Conservation (phyloP, 2,888 invertebrate species). For the Therioaphis trifolii region DNA sequence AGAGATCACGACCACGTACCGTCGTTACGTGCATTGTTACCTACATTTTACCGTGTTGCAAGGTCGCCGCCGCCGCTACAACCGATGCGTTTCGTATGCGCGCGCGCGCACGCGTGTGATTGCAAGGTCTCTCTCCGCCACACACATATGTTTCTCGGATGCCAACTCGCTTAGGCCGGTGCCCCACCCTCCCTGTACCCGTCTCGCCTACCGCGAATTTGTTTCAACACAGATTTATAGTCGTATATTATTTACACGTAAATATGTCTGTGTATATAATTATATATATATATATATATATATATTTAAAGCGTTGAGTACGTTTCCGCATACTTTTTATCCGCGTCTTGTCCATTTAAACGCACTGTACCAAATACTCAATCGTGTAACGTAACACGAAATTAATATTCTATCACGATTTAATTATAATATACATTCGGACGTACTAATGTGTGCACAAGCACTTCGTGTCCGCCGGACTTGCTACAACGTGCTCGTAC, state of each 20-base stretch:
- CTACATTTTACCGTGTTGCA: conserved; percentile 37
- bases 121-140: conserved; percentile 48
- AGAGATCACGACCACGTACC: not conserved
- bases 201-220: not conserved
- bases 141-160: not conserved
- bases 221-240: not conserved
- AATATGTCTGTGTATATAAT: not conserved
- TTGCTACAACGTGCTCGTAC: too few relatives aligned
- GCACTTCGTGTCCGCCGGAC: not conserved
- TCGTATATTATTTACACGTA: not conserved
- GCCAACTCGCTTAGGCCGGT: not conserved
- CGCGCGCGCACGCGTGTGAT: not conserved
- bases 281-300: not conserved
- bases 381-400: not conserved
- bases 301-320: not conserved
- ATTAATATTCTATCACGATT: not conserved
- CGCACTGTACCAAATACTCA: too few relatives aligned
- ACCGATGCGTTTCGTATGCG: conserved; percentile 46
- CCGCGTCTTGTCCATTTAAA: not conserved
- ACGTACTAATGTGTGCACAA: not conserved
- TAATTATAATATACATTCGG: not conserved
- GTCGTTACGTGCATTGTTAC: conserved; percentile 1
- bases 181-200: not conserved
- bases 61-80: conserved; percentile 30
- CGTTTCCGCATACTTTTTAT: not conserved